phyloP scores from a whole-genome alignment of 1,140 invertebrate species.

The Pantala flavescens region DNA sequence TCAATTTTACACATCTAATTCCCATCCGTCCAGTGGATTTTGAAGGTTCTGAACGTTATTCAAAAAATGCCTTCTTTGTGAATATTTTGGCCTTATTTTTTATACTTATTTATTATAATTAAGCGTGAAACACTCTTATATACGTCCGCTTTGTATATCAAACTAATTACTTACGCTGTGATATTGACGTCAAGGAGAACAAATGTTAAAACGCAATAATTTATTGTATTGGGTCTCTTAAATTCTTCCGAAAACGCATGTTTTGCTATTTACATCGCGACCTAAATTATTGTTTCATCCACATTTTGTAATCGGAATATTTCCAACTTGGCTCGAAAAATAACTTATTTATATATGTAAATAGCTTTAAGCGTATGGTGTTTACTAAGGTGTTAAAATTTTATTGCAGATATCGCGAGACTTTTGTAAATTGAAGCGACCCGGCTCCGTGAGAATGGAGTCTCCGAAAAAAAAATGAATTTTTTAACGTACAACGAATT shows the following conservation, averaged over 20 bases:
- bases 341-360: not conserved
- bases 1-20: not conserved
- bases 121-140: constrained; percentile 2
- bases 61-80: not conserved
- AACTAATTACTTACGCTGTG: constrained; percentile 6
- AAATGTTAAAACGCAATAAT: not conserved
- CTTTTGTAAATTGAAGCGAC: no score
- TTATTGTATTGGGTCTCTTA: not conserved
- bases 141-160: constrained; percentile 9
- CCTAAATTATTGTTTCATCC: not conserved
- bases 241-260: not conserved
- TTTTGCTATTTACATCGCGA: not conserved
- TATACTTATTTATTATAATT: constrained; percentile 6
- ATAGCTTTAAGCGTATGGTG: not conserved
- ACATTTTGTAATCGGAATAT: not conserved
- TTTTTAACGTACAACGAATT: no score
- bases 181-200: constrained; percentile 1
- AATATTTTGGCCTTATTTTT: constrained; percentile 10
- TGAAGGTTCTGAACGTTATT: not conserved
- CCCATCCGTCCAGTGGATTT: constrained; percentile 2
- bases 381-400: no score
- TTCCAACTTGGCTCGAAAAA: not conserved
- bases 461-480: no score
- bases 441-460: no score
- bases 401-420: no score